These are phyloP conservation scores for Psilopsiagon aymara DNA, from an alignment of 2,113 vertebrate genomes.

Conservation along the genomic window DNA sequence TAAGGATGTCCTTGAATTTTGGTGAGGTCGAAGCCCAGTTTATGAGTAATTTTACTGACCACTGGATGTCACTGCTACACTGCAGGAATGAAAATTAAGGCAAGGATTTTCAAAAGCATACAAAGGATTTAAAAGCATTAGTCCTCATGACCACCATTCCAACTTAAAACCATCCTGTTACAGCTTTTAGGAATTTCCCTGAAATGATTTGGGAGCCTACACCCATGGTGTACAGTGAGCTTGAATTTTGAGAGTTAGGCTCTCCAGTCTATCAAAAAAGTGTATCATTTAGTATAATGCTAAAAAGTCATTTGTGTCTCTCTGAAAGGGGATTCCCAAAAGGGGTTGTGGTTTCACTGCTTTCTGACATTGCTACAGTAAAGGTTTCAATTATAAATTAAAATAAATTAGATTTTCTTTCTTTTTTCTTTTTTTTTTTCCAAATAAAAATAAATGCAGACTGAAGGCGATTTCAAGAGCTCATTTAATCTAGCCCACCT, in stretches of 20 bases:
- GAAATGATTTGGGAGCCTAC: conserved; percentile 2
- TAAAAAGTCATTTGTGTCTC: not conserved
- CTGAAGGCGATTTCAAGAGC: not conserved
- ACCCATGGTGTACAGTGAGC: not conserved
- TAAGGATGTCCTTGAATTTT: not conserved
- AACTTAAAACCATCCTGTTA: not conserved
- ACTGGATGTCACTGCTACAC: conserved; percentile 82
- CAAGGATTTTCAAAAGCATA: not conserved
- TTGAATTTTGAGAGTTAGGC: not conserved
- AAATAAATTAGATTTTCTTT: not conserved
- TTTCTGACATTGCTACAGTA: conserved; percentile 40
- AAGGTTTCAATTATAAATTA: conserved; percentile 25
- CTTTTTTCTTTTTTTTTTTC: not conserved
- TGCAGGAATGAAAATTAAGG: conserved; percentile 55
- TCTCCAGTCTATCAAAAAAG: not conserved
- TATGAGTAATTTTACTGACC: conserved; percentile 76
- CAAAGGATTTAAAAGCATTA: not conserved
- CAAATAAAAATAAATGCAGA: not conserved
- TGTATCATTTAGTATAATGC: not conserved
- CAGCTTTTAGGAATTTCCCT: not conserved
- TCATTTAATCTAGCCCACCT: not conserved
- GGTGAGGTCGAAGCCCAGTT: conserved; percentile 5
- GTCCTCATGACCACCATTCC: not conserved
- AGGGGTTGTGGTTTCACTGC: not conserved
- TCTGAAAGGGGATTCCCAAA: not conserved